These are phyloP conservation scores for Nephila pilipes DNA, from an alignment of 1,140 invertebrate species.

Conservation along the genomic window DNA sequence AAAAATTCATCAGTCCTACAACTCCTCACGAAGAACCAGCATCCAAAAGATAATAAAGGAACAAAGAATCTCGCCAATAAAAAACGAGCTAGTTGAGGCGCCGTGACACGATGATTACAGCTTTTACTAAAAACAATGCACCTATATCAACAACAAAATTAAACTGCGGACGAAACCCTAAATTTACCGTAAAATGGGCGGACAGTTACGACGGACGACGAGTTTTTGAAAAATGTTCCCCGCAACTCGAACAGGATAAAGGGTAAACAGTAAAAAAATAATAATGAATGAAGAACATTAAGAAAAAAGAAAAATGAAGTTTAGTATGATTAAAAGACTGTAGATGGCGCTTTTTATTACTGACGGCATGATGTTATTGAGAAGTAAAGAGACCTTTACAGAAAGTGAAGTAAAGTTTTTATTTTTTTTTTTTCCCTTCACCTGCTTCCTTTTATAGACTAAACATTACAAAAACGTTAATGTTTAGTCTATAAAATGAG, in stretches of 20 bases:
- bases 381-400: background rate
- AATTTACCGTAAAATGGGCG: conserved; percentile 62
- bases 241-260: background rate
- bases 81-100: conserved; percentile 51
- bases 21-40: background rate
- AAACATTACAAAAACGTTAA: too few relatives aligned
- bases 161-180: conserved; percentile 33
- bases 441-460: background rate
- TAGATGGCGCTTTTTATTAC: conserved; percentile 32
- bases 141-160: conserved; percentile 62
- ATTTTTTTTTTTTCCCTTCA: background rate
- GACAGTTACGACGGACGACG: conserved; percentile 41
- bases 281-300: background rate
- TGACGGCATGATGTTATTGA: background rate
- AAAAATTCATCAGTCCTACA: background rate
- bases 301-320: background rate
- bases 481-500: background rate
- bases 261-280: background rate
- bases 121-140: conserved; percentile 23
- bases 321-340: conserved; percentile 25
- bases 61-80: background rate
- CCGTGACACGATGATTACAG: conserved; percentile 51
- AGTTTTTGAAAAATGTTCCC: conserved; percentile 50
- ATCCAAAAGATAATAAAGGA: conserved; percentile 7
- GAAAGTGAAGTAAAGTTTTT: background rate